Conservation (phyloP, 2,888 invertebrate genomes). For the Leptinotarsa haldemani region DNA sequence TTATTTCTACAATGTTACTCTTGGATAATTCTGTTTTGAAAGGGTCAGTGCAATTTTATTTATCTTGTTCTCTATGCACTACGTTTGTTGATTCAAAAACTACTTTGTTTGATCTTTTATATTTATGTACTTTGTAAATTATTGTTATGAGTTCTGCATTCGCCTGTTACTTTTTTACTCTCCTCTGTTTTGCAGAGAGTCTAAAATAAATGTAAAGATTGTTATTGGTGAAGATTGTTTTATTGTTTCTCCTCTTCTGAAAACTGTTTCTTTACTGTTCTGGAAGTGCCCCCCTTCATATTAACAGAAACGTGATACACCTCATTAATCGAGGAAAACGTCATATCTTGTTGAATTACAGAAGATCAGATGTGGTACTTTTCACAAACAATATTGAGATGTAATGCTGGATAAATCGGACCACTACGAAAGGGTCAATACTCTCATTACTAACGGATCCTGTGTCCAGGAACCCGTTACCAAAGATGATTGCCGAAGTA, state of each 20-base stretch:
- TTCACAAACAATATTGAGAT: too few species aligned
- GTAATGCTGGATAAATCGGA: too few species aligned
- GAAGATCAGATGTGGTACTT: too few species aligned
- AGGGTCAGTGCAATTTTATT: slow-evolving; percentile 31
- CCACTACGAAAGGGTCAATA: too few species aligned
- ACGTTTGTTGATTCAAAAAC: slow-evolving; percentile 13
- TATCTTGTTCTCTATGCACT: slow-evolving; percentile 14
- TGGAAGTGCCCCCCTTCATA: too few species aligned
- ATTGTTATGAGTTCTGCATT: slow-evolving; percentile 24
- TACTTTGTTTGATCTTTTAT: background rate
- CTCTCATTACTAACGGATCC: too few species aligned
- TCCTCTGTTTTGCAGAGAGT: slow-evolving; percentile 29
- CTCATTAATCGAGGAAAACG: too few species aligned
- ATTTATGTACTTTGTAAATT: background rate
- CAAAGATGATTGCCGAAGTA: too few species aligned
- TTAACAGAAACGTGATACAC: background rate
- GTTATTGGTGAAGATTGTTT: slow-evolving; percentile 25
- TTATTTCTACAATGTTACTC: background rate
- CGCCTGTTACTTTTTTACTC: slow-evolving; percentile 29
- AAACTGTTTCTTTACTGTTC: background rate
- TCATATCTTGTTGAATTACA: too few species aligned
- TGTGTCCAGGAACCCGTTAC: too few species aligned
- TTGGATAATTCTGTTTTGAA: slow-evolving; percentile 4
- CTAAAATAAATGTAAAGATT: slow-evolving; percentile 39
- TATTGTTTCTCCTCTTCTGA: background rate